A percentile compares a stretch with the other conserved stretches of the same genome.
phyloP scores from a whole-genome alignment of 2,888 invertebrate genomes.

The Torymus tubicola region DNA sequence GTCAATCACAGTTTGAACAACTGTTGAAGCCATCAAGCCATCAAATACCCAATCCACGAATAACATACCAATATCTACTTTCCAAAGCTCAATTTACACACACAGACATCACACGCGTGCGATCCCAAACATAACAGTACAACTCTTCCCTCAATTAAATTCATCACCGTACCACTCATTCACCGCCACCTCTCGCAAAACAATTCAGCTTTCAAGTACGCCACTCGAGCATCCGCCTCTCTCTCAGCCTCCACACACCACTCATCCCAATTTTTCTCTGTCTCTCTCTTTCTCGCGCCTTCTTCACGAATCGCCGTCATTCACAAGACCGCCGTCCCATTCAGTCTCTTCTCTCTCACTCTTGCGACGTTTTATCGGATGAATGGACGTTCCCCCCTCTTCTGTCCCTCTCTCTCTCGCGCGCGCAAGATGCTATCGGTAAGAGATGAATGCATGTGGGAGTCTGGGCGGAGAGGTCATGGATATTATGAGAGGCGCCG shows the following conservation, averaged over 20 bases:
- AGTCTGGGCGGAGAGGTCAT: constrained; percentile 57
- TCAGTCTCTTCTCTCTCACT: constrained; percentile 22
- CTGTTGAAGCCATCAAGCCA: too few species aligned
- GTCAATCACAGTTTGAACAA: too few species aligned
- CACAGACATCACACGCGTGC: too few species aligned
- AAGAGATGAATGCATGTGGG: constrained; percentile 68
- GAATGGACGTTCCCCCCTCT: constrained; percentile 63
- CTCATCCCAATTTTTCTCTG: too few species aligned
- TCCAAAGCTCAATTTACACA: too few species aligned
- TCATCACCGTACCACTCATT: background rate
- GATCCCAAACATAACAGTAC: background rate
- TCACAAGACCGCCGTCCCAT: constrained; percentile 41
- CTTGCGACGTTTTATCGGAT: constrained; percentile 55
- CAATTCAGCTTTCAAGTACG: background rate
- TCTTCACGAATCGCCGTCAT: constrained; percentile 44
- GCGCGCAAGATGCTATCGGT: constrained; percentile 71
- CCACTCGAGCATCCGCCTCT: too few species aligned
- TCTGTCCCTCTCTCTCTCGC: constrained; percentile 33
- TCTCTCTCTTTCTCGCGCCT: background rate
- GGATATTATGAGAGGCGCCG: constrained; percentile 60
- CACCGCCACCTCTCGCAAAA: background rate
- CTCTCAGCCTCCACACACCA: too few species aligned
- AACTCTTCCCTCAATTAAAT: background rate
- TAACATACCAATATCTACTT: too few species aligned
- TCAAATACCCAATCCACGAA: too few species aligned